These are phyloP conservation scores for Misgurnus anguillicaudatus DNA, from an alignment of 2,113 vertebrate species.

Conservation along the genomic window DNA sequence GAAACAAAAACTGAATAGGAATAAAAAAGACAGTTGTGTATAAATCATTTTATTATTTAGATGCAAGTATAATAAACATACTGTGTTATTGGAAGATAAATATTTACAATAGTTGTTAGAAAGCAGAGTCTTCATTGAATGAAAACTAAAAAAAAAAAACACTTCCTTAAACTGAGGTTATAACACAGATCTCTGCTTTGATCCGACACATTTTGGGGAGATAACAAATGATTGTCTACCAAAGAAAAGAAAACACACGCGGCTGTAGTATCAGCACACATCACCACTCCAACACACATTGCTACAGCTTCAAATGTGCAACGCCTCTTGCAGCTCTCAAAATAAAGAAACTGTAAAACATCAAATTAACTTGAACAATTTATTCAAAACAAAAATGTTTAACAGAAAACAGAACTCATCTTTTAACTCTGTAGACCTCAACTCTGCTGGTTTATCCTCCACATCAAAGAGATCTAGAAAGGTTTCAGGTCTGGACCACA, in stretches of 20 bases:
- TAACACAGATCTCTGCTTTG: constrained; percentile 17
- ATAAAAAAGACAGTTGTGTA: constrained; percentile 58
- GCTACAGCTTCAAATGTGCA: no score
- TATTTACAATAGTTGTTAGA: constrained; percentile 75
- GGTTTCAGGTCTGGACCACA: not conserved
- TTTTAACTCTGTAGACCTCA: not conserved
- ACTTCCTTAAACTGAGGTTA: constrained; percentile 37
- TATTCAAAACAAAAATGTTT: not conserved
- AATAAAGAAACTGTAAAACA: no score
- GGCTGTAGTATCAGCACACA: constrained; percentile 26
- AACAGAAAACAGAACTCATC: not conserved
- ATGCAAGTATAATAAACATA: constrained; percentile 78
- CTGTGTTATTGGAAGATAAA: constrained; percentile 68
- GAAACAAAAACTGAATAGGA: no score
- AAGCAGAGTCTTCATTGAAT: constrained; percentile 63
- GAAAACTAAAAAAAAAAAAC: constrained; percentile 43
- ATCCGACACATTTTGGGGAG: constrained; percentile 54
- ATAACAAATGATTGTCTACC: constrained; percentile 69
- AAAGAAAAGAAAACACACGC: constrained; percentile 47
- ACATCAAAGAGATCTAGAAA: not conserved
- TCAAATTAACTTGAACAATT: not conserved
- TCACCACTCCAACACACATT: not conserved
- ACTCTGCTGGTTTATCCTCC: not conserved
- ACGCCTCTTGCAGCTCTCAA: not conserved
- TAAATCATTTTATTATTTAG: constrained; percentile 71